A percentile compares a stretch with the other conserved stretches of the same genome.
Evolutionary conservation across 2,113 vertebrate species (phyloP).

Genomic region (Python bivittatus): DNA sequence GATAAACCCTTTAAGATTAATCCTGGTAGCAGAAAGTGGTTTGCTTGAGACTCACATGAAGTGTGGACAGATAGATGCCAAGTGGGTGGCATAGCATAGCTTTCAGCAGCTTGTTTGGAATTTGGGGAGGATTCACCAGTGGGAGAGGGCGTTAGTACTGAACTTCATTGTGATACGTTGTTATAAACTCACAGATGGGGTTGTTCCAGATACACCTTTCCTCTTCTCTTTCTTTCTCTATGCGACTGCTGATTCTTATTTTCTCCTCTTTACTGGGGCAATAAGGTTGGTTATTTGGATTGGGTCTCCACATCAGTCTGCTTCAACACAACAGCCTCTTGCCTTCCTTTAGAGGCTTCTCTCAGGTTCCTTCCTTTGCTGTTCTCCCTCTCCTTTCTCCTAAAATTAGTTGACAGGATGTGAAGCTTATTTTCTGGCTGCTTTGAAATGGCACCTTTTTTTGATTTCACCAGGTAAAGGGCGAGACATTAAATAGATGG

Average conservation of each 20-base stretch:
- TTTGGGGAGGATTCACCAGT: not conserved
- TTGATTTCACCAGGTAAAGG: not conserved
- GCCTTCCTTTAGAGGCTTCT: not conserved
- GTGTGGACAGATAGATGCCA: not conserved
- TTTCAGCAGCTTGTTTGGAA: not conserved
- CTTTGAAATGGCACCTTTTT: not conserved
- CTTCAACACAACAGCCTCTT: not conserved
- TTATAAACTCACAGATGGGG: not conserved
- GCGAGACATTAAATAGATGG: not conserved
- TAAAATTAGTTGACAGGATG: constrained; percentile 1
- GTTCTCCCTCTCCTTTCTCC: not conserved
- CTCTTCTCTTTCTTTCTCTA: not conserved
- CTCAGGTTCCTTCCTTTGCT: not conserved
- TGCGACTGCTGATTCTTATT: not conserved
- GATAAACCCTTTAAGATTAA: rapidly evolving
- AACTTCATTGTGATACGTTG: not conserved
- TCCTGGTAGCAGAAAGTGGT: not conserved
- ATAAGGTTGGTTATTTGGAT: not conserved
- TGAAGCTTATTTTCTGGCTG: not conserved
- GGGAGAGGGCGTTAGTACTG: not conserved
- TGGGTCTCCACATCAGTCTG: not conserved
- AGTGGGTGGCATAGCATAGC: not conserved
- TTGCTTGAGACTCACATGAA: constrained; percentile 5
- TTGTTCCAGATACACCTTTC: not conserved
- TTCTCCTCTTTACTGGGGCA: too few relatives aligned